phyloP scores from a whole-genome alignment of 2,888 invertebrate species.

The Zygogramma bicolorata region DNA sequence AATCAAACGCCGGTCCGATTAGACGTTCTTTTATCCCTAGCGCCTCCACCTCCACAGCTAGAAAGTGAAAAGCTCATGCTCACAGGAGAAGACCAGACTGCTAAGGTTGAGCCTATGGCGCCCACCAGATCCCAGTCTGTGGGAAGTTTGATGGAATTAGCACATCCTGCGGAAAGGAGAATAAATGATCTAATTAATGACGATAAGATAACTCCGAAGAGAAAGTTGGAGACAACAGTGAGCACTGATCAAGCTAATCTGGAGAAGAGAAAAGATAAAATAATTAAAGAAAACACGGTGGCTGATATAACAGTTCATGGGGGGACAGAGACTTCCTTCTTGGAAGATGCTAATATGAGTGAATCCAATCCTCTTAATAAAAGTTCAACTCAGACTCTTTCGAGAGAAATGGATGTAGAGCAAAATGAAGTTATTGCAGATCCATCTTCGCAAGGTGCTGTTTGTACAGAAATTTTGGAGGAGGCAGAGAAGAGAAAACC shows the following conservation, averaged over 20 bases:
- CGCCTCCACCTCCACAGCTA: conserved; percentile 81
- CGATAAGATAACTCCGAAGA: conserved; percentile 74
- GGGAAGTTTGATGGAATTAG: conserved; percentile 80
- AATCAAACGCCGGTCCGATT: conserved; percentile 87
- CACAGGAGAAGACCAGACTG: conserved; percentile 68
- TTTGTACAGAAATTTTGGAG: conserved; percentile 66
- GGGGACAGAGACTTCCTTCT: conserved; percentile 48
- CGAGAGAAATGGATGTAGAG: conserved; percentile 61
- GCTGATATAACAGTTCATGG: conserved; percentile 63
- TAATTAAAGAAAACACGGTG: conserved; percentile 64
- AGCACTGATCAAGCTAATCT: conserved; percentile 74
- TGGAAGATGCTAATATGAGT: conserved; percentile 57
- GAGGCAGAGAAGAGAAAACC: conserved; percentile 63
- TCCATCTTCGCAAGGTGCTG: conserved; percentile 63
- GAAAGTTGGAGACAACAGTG: conserved; percentile 81
- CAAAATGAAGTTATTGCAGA: conserved; percentile 53
- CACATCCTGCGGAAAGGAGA: conserved; percentile 76
- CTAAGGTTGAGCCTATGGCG: conserved; percentile 60
- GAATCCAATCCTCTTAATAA: conserved; percentile 59
- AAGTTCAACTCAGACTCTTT: conserved; percentile 61
- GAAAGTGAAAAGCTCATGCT: conserved; percentile 81
- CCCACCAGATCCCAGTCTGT: conserved; percentile 75
- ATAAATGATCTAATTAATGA: conserved; percentile 80
- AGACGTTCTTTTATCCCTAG: conserved; percentile 86
- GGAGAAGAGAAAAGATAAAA: conserved; percentile 73